Conservation (phyloP, 2,113 vertebrate species). For the Trogon melanurus region DNA sequence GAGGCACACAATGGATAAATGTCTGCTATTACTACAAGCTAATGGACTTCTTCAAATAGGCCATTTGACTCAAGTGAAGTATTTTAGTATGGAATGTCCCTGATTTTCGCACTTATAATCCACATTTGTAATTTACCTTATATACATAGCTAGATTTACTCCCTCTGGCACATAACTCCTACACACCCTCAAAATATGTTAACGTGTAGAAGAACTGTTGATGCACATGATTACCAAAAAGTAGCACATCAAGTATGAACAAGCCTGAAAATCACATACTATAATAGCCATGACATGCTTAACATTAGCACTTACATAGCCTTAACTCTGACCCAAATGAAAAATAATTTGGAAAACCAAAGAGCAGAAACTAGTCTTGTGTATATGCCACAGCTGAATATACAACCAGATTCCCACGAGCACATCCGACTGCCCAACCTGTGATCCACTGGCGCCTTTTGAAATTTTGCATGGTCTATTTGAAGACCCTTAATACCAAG, state of each 20-base stretch:
- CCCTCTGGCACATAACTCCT: constrained; percentile 51
- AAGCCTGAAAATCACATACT: constrained; percentile 47
- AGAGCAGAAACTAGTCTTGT: background rate
- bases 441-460: background rate
- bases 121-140: constrained; percentile 54
- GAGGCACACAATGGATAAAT: background rate
- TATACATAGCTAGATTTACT: constrained; percentile 58
- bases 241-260: constrained; percentile 47
- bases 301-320: constrained; percentile 17
- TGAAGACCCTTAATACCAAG: background rate
- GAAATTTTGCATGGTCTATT: background rate
- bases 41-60: constrained; percentile 40
- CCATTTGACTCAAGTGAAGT: constrained; percentile 16
- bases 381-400: background rate
- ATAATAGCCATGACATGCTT: constrained; percentile 1
- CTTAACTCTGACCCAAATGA: constrained; percentile 14
- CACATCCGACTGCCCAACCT: background rate
- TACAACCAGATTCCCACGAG: background rate
- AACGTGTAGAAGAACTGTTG: constrained; percentile 62
- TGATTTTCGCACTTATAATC: constrained; percentile 2
- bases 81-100: constrained; percentile 43
- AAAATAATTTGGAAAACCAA: constrained; percentile 7
- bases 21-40: background rate
- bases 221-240: constrained; percentile 55
- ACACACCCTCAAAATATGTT: constrained; percentile 57